Base-by-base conservation (phyloP, 2,888 invertebrate species). In the Smittia aterrima region DNA sequence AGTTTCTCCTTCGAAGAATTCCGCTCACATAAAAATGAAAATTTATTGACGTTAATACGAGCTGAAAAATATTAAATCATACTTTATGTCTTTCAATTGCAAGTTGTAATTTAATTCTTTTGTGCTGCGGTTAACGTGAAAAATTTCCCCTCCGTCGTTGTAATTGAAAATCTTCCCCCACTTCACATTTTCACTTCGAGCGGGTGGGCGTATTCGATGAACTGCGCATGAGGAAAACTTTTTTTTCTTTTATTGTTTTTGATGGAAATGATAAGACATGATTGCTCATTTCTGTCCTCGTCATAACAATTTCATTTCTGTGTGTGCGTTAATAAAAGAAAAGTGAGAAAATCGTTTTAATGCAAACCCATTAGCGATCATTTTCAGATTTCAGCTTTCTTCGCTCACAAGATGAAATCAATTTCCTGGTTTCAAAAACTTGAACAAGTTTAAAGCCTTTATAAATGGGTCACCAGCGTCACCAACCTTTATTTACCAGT, bases 211-310 rank as follows among this genome's bases (percentile, higher is more conserved):
- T 47, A 25, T 54, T 38, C 27, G 18, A 40, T 1, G 7, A 3
- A 40, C 22, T 70, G 70, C 70, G 70, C 70, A 70, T 47, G 70
- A 70, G 53, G 47, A n/a, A 70, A 25, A 22, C 7, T 41, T 27
- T 24, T 32, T 32, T 32, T 32, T 9, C 32, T 32, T 32, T 32
- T 70, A 24, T 20, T 40, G 25, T 27, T 53, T 24, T 41, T 20
- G 67, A 67, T 47, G 27, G 47, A 70, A 54, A 70, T 70, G 70
- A 70, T 70, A 70, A 70, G 70, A 70, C 47, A 70, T 70, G 70
- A 70, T 53, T 67, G 67, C 67, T 41, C 67, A 40, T 54, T 67
- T 58, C 16, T 27, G 64, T 13, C 20, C 22, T 58, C 22, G 20
- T 22, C 58, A 58, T 58, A 20, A 20, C 18, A 70, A 9, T 41